phyloP scores from a whole-genome alignment of 2,797 vertebrate species.

The Lutra lutra region DNA sequence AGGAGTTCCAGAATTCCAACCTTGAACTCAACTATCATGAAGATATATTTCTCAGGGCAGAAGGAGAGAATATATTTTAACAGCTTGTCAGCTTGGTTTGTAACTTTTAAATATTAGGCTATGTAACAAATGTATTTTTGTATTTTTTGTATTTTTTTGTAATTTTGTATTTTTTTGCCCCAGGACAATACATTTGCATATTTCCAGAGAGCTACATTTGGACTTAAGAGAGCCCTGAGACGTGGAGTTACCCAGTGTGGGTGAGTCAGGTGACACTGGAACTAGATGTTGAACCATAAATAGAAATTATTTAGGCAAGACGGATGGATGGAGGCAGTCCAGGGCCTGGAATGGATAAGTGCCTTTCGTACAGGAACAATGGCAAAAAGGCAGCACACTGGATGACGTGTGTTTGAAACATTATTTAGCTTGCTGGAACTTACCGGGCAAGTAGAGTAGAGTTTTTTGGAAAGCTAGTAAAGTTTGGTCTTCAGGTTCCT shows the following conservation, averaged over 20 bases:
- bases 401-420: not conserved
- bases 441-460: not conserved
- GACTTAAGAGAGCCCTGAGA: not conserved
- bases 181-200: not conserved
- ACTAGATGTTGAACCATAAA: not conserved
- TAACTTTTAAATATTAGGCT: not conserved
- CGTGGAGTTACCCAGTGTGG: not conserved
- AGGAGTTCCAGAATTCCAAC: not conserved
- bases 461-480: not conserved
- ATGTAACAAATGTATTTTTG: not conserved
- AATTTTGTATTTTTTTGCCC: not conserved
- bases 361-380: not conserved
- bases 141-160: not conserved
- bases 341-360: no score
- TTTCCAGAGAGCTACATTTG: not conserved
- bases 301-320: not conserved
- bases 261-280: not conserved
- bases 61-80: not conserved
- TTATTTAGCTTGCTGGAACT: not conserved
- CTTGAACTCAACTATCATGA: not conserved
- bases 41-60: not conserved
- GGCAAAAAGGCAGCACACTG: not conserved
- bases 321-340: not conserved
- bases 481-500: not conserved
- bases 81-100: not conserved